A percentile compares a stretch with the other conserved stretches of the same genome.
Evolutionary conservation across 2,113 vertebrate genomes (phyloP).

Genomic region (Vidua chalybeata): DNA sequence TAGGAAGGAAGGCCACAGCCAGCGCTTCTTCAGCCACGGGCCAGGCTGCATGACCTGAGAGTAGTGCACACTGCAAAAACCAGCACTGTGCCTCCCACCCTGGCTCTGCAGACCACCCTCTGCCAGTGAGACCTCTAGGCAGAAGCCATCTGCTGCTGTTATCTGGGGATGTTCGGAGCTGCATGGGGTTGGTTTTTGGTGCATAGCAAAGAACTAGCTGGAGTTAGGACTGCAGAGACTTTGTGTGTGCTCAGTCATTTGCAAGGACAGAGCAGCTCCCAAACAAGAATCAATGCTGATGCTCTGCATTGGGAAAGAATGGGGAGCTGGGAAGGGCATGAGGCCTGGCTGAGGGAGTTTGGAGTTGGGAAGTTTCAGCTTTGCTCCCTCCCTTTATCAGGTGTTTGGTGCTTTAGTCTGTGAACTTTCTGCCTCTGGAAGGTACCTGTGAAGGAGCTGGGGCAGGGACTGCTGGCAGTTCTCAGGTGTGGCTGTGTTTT

Average conservation of each 20-base stretch:
- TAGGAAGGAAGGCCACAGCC: constrained; percentile 14
- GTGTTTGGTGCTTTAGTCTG: neutral
- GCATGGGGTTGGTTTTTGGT: neutral
- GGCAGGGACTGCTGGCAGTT: neutral
- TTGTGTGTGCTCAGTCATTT: neutral
- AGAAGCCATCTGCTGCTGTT: constrained; percentile 46
- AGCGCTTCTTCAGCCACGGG: neutral
- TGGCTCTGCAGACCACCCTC: neutral
- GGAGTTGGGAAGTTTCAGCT: neutral
- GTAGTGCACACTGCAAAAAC: fast-evolving
- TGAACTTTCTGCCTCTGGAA: neutral
- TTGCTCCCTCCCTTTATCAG: neutral
- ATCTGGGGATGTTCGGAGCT: neutral
- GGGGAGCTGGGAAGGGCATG: neutral
- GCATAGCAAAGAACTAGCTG: constrained; percentile 10
- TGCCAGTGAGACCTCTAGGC: constrained; percentile 7
- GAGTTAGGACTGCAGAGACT: constrained; percentile 14
- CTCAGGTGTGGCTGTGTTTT: neutral
- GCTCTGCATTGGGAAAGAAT: neutral
- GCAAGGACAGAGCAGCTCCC: neutral
- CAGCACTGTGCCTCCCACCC: neutral
- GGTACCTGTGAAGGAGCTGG: neutral
- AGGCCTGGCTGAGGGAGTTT: neutral
- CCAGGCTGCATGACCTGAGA: neutral
- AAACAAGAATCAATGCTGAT: fast-evolving